Percentiles rank a stretch among this genome's conserved stretches.
Evolutionary conservation across 2,113 vertebrate species (phyloP).

Genomic region (Prunella fulvescens): DNA sequence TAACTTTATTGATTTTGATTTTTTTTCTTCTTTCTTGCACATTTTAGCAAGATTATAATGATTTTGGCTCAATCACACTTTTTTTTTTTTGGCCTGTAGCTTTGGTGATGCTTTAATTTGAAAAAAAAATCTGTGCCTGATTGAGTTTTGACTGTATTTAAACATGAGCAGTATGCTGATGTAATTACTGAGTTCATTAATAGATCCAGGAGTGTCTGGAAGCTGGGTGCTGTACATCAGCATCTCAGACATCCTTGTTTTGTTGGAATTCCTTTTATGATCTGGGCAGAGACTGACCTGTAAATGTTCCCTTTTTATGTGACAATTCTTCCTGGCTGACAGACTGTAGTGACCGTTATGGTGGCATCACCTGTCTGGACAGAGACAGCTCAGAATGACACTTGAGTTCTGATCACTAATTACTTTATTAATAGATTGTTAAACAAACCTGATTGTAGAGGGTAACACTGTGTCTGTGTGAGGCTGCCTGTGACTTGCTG

Average conservation of each 20-base stretch:
- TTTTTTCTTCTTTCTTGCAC: not conserved
- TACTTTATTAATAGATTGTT: not conserved
- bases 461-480: not conserved
- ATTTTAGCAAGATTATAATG: not conserved
- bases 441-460: not conserved
- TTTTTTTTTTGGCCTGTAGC: not conserved
- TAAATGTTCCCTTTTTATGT: not conserved
- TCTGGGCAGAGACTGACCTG: not conserved
- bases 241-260: not conserved
- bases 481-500: not conserved
- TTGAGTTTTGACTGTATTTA: not conserved
- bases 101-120: not conserved
- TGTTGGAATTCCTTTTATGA: not conserved
- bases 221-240: not conserved
- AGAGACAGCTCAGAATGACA: not conserved
- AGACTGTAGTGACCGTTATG: not conserved
- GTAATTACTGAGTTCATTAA: not conserved
- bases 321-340: not conserved
- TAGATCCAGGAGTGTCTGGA: not conserved
- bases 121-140: not conserved
- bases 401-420: not conserved
- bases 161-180: not conserved
- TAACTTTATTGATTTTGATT: not conserved
- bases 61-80: not conserved
- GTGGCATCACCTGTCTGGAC: not conserved